These are phyloP conservation scores for Engraulis encrasicolus DNA, from an alignment of 2,113 vertebrate species.

Conservation along the genomic window DNA sequence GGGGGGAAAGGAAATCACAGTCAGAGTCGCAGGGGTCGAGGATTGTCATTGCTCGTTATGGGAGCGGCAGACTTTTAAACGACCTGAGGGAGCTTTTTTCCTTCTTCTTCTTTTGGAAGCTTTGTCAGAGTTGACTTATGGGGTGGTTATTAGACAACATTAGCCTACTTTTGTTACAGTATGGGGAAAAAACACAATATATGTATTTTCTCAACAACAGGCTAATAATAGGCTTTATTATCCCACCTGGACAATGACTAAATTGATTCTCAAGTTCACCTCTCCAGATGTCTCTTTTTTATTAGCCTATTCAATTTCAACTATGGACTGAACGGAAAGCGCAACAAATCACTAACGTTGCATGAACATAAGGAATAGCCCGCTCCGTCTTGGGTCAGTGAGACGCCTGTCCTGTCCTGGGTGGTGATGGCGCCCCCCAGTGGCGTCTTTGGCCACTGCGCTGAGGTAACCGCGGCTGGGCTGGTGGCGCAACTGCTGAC, in stretches of 20 bases:
- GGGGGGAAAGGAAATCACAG: conserved; percentile 56
- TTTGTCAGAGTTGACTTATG: not conserved
- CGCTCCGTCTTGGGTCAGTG: not conserved
- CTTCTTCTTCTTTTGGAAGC: not conserved
- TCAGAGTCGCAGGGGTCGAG: conserved; percentile 34
- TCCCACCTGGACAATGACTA: not conserved
- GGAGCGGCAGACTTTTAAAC: conserved; percentile 10
- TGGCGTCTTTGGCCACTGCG: conserved; percentile 58
- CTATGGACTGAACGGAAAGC: not conserved
- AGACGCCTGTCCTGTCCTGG: not conserved
- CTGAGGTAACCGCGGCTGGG: not conserved
- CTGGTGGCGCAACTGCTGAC: not conserved
- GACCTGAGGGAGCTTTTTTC: not conserved
- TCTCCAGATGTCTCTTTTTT: not conserved
- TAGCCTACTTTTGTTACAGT: not conserved
- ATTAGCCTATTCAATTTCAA: not conserved
- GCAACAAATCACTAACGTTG: not conserved
- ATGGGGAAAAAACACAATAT: not conserved
- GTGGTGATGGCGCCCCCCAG: conserved; percentile 70
- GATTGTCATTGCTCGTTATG: conserved; percentile 41
- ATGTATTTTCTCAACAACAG: not conserved
- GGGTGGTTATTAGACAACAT: not conserved
- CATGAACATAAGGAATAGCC: not conserved
- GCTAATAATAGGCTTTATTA: not conserved
- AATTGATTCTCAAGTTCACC: not conserved